Evolutionary conservation across 2,113 vertebrate genomes (phyloP), one percentile per base, ranked within the genome.

Genomic region (Channa maculata): DNA sequence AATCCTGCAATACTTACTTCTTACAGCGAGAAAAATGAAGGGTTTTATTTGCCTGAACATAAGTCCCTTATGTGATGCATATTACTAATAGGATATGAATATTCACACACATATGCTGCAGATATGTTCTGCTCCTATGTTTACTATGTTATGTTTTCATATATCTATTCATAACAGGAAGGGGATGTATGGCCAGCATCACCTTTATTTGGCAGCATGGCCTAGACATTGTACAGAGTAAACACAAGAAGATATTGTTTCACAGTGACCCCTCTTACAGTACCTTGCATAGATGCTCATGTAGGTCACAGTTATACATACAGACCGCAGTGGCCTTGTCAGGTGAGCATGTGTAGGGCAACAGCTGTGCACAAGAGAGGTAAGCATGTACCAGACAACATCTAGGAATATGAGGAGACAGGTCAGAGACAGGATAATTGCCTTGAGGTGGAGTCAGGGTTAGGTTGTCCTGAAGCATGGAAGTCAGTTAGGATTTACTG

Each of bases 401-500:
- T 9, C 39, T 11, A 38, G 36, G 51, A 50, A 48, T 83, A 65
- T 58, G 77, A 79, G n/a, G 34, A 83, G 87, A 86, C 82, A 82
- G 82, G 80, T 84, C 86, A 78, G 71, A 90, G 86, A 86, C 71
- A 24, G 80, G 78, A 88, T 88, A 85, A 88, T 84, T 84, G 80
- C 78, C 77, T 41, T 0, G 6, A 77, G 66, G 50, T 43, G 3
- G 61, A 53, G 59, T 72, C 55, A 37, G 77, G 73, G 76, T 71
- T 64, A 61, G 72, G 72, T 62, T 34, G 73, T 75, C 49, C 69
- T 60, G 34, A 65, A 61, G 70, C 64, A 60, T 51, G 53, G 51
- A 65, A 80, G 71, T 75, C 59, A 65, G 74, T 62, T 37, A 64
- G 67, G 80, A 83, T 77, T 85, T 87, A 75, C 50, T 66, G 74